A percentile compares a stretch with the other conserved stretches of the same genome.
Conservation (phyloP, 2,888 invertebrate genomes). For the Octonoba sinensis region DNA sequence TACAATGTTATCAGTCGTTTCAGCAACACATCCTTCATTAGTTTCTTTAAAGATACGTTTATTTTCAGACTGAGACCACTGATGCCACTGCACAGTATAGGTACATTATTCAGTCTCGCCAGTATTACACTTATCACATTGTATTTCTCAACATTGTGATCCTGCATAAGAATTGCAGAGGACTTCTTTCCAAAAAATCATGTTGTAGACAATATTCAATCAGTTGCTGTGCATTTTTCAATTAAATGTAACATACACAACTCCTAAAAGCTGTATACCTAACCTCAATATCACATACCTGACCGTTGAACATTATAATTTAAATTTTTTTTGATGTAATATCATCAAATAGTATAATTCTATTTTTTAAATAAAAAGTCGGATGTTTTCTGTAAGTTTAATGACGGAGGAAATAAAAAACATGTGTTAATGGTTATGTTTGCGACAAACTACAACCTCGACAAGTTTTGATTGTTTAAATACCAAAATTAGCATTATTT, state of each 20-base stretch:
- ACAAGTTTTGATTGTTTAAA: not conserved
- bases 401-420: too few relatives aligned
- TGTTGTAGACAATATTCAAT: not conserved
- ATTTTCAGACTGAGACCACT: not conserved
- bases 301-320: not conserved
- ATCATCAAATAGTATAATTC: not conserved
- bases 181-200: not conserved
- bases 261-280: not conserved
- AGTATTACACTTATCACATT: not conserved
- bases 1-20: too few relatives aligned
- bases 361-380: not conserved
- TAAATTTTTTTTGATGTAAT: not conserved
- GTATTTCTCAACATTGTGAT: not conserved
- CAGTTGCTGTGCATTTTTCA: not conserved
- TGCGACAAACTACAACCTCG: not conserved
- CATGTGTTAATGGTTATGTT: not conserved
- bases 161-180: not conserved
- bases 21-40: too few relatives aligned
- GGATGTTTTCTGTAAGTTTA: not conserved
- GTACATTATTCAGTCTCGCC: not conserved
- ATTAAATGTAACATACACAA: not conserved
- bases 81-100: not conserved
- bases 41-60: too few relatives aligned
- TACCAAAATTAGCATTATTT: not conserved
- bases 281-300: not conserved